Evolutionary conservation across 2,113 vertebrate genomes (phyloP), one percentile per base, ranked within the genome.

Genomic region (Grammomys dolichurus): DNA sequence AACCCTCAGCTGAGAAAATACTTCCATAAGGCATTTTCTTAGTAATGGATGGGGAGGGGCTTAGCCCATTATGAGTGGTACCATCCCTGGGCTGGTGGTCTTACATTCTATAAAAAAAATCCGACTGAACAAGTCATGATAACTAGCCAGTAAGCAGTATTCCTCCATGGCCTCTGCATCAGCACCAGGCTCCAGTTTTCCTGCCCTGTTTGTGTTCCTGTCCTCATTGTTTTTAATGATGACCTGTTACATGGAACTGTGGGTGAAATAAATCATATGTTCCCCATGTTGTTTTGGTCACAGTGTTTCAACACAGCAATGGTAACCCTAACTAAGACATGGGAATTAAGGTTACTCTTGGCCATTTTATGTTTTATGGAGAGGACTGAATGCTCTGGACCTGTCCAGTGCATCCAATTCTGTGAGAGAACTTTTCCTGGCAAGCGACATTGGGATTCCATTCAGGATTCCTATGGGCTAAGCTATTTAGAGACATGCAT

Each of bases 391-490:
- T 81, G 16, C 87, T 95, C 58, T 72, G 33, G 84, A 48, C 78
- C 56, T 94, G 69, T 17, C 72, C 33, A 93, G 82, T 9, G 46
- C 7, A 82, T 67, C 56, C 4, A 65, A 63, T 91, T 12, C 12
- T 60, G 4, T 85, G 24, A 87, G 87, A 89, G 69, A 87, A 78
- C 19, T 20, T 84, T 95, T 95, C 56, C 48, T 9, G 72, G 24
- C 63, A 95, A 89, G 60, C 87, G 82, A 85, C 7, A 14, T 48
- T 56, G 48, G 51, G 26, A 17, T 89, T 56, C 75, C 51, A 86
- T 48, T 97, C 46, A 91, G 5, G 8, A 73, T 96, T 95, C 48
- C 69, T 94, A 24, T 84, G n/a, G 75, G 20, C 73, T 69, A 87
- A 95, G 87, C 72, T 70, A 46, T 88, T 93, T 90, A 46, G 2